Conservation (phyloP, 1,140 invertebrate species). For the Rhysida immarginata region DNA sequence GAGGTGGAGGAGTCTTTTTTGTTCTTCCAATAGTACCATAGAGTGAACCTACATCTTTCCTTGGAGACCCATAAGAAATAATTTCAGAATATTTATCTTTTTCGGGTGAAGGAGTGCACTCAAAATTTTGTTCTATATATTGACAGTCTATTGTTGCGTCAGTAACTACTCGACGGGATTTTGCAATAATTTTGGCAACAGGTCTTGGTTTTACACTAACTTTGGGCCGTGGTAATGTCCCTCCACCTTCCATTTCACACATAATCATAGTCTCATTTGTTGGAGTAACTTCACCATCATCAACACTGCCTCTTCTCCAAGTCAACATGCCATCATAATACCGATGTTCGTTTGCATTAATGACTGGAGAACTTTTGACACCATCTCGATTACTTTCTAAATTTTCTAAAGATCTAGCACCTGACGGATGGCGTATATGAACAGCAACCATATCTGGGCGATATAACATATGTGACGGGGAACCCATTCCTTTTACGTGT, state of each 20-base stretch:
- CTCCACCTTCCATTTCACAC: conserved; percentile 34
- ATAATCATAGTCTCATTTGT: conserved; percentile 48
- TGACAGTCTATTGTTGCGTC: conserved; percentile 9
- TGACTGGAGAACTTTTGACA: background rate
- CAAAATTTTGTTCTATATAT: conserved; percentile 15
- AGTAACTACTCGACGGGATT: conserved; percentile 26
- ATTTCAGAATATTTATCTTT: conserved; percentile 5
- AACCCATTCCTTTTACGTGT: too few species aligned
- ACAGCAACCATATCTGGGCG: conserved; percentile 50
- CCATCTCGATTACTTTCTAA: background rate
- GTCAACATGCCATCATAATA: conserved; percentile 5
- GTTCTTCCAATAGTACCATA: conserved; percentile 21
- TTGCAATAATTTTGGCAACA: conserved; percentile 65
- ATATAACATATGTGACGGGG: conserved; percentile 29
- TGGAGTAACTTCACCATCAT: conserved; percentile 74
- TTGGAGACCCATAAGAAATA: conserved; percentile 6
- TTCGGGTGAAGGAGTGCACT: background rate
- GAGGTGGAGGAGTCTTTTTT: conserved; percentile 64
- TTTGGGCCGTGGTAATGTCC: conserved; percentile 67
- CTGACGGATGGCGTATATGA: conserved; percentile 37
- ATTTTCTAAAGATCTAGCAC: conserved; percentile 8
- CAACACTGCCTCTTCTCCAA: conserved; percentile 65
- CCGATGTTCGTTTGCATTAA: conserved; percentile 18
- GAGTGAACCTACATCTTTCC: conserved; percentile 14
- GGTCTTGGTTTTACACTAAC: conserved; percentile 57